Evolutionary conservation across 2,888 invertebrate genomes (phyloP).

Genomic region (Coelinius sp.): DNA sequence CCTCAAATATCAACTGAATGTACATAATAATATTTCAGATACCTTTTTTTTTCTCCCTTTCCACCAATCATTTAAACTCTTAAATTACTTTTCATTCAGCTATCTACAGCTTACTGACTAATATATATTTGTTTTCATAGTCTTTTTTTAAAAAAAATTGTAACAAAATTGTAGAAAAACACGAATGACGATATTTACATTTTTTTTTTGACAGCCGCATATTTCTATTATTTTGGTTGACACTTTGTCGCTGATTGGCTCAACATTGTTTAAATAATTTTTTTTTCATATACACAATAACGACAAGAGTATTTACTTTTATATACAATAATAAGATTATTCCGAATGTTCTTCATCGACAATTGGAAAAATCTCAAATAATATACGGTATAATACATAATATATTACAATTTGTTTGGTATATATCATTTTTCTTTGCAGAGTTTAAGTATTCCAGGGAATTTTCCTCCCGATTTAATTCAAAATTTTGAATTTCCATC

Average conservation of each 20-base stretch:
- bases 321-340: slow-evolving; percentile 29
- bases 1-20: slow-evolving; percentile 30
- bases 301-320: slow-evolving; percentile 27
- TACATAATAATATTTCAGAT: slow-evolving; percentile 44
- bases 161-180: slow-evolving; percentile 67
- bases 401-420: slow-evolving; percentile 57
- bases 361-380: neutral
- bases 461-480: neutral
- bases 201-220: slow-evolving; percentile 48
- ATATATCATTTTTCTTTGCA: slow-evolving; percentile 22
- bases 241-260: slow-evolving; percentile 9
- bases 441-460: neutral
- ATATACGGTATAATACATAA: slow-evolving; percentile 55
- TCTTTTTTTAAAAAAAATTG: slow-evolving; percentile 52
- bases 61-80: neutral
- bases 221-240: slow-evolving; percentile 42
- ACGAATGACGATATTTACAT: slow-evolving; percentile 60
- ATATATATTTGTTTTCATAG: slow-evolving; percentile 35
- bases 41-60: slow-evolving; percentile 15
- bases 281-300: slow-evolving; percentile 9
- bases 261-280: slow-evolving; percentile 16
- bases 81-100: slow-evolving; percentile 41
- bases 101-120: slow-evolving; percentile 51
- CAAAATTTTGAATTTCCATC: neutral
- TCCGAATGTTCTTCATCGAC: slow-evolving; percentile 28